Percentiles rank a stretch among this genome's conserved stretches.
phyloP scores from a whole-genome alignment of 2,113 vertebrate genomes.

The Erythrocebus patas region DNA sequence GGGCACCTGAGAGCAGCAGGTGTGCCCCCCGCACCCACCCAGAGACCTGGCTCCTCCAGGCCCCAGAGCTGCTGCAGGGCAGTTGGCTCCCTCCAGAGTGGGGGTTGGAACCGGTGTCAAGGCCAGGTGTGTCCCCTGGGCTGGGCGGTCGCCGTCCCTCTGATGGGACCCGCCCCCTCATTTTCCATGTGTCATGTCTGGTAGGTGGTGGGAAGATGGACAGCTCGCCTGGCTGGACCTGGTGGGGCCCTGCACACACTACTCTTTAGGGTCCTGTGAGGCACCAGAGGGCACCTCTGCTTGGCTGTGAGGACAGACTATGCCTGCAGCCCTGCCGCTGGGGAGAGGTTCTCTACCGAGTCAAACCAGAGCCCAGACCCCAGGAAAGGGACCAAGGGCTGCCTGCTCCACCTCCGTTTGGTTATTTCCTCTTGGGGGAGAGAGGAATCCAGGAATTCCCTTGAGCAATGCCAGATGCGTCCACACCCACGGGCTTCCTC shows the following conservation, averaged over 20 bases:
- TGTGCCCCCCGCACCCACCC: fast-evolving
- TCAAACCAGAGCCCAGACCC: neutral
- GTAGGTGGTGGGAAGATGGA: no score
- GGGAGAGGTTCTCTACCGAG: neutral
- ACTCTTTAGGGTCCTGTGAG: no score
- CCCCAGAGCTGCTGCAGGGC: no score
- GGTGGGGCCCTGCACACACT: no score
- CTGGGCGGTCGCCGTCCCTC: neutral
- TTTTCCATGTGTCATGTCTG: no score
- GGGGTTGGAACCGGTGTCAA: neutral
- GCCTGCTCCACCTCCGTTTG: fast-evolving
- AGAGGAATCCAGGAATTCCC: neutral
- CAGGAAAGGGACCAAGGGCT: neutral
- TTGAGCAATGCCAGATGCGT: neutral
- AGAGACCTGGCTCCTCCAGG: neutral
- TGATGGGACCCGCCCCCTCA: neutral
- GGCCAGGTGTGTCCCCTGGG: neutral
- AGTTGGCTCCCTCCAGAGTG: neutral
- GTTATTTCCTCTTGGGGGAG: neutral
- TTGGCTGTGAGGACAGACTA: neutral
- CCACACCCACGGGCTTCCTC: fast-evolving
- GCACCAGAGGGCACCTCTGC: no score
- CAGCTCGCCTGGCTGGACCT: no score
- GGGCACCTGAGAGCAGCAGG: neutral
- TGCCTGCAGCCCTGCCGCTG: neutral